Evolutionary conservation across 2,797 vertebrate species (phyloP), one percentile per base, ranked within the genome.

Genomic region (Phalanger gymnotis): DNA sequence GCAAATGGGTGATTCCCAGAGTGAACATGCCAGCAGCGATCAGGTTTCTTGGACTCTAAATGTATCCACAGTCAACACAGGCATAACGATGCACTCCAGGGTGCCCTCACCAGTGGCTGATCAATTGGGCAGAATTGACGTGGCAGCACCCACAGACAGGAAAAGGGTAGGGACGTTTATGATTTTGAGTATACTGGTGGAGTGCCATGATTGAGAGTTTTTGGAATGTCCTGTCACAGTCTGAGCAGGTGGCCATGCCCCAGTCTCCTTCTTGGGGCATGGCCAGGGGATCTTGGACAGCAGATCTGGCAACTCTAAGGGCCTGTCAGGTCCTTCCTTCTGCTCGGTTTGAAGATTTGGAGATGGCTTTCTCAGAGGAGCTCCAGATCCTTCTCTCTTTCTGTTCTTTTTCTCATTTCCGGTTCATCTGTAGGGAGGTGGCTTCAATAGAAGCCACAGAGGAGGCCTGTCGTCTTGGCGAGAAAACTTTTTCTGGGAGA

Each of bases 41-140:
- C 73, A 98, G 96, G 94, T 98, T 96, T 22, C 98, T 98, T 0
- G 98, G 98, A 89, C 98, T 98, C 98, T 96, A 98, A 98, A 92
- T 98, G 93, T 98, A 98, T n/a, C 98, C 98, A n/a, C 98, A 98
- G 66, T 98, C 97, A 1, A 97, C 97, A 89, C 98, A 98, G 28
- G 98, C 96, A 91, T 98, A 98, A 57, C 98, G 98, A 53, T 96
- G 94, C 94, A 98, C 94, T 1, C 91, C 81, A 0, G 58, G 87
- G 7, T 95, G 96, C 28, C 93, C 95, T 0, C 92, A 92, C 40
- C 96, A 57, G 55, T 96, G 96, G 28, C 94, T 96, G 47, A 95
- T 93, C 91, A 97, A 96, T 61, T 96, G 95, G 52, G 97, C 96
- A 53, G 93, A 92, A 16, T 96, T 97, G 91, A 90, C 94, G 58